Evolutionary conservation across 2,113 vertebrate genomes (phyloP).

Genomic region (Poicephalus meyeri): DNA sequence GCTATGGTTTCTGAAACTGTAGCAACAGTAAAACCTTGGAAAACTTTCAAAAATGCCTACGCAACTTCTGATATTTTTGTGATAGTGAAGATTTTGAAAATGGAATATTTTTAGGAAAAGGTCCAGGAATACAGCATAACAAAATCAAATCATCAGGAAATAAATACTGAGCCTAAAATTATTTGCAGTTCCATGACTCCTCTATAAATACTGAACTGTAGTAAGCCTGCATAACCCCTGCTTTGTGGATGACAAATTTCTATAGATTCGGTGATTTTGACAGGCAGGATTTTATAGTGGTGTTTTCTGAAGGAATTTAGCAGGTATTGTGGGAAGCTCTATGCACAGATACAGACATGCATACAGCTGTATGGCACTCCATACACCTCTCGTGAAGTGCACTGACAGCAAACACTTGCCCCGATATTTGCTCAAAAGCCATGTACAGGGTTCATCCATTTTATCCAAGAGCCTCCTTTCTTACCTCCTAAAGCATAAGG

Average conservation of each 20-base stretch:
- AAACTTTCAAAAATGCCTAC: neutral
- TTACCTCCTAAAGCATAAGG: neutral
- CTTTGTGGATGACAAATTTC: neutral
- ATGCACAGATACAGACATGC: rapidly evolving
- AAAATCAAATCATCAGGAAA: neutral
- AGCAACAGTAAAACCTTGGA: neutral
- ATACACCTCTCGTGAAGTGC: neutral
- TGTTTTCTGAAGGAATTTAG: neutral
- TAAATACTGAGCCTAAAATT: neutral
- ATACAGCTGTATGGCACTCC: rapidly evolving
- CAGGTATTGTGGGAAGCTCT: neutral
- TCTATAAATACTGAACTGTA: neutral
- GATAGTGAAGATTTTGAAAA: neutral
- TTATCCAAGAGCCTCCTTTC: neutral
- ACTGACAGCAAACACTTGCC: neutral
- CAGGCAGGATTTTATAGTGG: neutral
- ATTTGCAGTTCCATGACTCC: neutral
- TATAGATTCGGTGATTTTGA: neutral
- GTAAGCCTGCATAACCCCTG: neutral
- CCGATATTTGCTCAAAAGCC: neutral
- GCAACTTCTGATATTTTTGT: neutral
- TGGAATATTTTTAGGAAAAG: neutral
- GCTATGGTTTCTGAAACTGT: neutral
- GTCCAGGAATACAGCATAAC: neutral
- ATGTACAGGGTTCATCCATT: neutral